phyloP scores from a whole-genome alignment of 2,797 vertebrate species.

The Falco columbarius region DNA sequence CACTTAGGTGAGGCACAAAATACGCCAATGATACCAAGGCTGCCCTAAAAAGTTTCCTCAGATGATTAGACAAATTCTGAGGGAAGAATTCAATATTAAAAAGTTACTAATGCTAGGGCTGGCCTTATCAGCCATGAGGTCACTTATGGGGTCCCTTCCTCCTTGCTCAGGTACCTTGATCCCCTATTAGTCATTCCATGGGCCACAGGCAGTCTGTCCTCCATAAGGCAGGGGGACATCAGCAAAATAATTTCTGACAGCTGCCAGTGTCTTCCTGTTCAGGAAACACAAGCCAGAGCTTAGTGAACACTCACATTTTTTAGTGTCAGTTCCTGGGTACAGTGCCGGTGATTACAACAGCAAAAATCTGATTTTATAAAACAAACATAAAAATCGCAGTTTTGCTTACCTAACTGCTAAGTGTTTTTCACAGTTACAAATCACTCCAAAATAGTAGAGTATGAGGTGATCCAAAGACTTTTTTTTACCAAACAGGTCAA shows the following conservation, averaged over 20 bases:
- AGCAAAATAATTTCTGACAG: not conserved
- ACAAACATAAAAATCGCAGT: not conserved
- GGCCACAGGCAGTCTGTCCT: not conserved
- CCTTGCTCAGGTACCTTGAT: not conserved
- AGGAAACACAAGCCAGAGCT: not conserved
- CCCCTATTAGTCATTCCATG: not conserved
- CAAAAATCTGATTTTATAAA: not conserved
- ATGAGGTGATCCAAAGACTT: not conserved
- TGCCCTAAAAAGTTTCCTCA: not conserved
- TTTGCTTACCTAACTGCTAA: not conserved
- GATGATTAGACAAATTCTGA: not conserved
- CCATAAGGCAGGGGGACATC: not conserved
- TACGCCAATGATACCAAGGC: not conserved
- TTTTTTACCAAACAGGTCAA: not conserved
- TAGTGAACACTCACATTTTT: not conserved
- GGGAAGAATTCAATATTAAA: not conserved
- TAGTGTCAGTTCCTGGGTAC: not conserved
- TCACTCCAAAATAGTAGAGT: not conserved
- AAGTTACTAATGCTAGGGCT: not conserved
- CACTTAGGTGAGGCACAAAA: not conserved
- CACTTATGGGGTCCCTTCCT: not conserved
- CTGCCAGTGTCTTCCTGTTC: not conserved
- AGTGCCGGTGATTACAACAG: not conserved
- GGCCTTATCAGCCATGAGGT: not conserved
- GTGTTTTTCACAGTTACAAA: not conserved